Conservation (phyloP, 2,113 vertebrate genomes). For the Dendrocopos noguchii region DNA sequence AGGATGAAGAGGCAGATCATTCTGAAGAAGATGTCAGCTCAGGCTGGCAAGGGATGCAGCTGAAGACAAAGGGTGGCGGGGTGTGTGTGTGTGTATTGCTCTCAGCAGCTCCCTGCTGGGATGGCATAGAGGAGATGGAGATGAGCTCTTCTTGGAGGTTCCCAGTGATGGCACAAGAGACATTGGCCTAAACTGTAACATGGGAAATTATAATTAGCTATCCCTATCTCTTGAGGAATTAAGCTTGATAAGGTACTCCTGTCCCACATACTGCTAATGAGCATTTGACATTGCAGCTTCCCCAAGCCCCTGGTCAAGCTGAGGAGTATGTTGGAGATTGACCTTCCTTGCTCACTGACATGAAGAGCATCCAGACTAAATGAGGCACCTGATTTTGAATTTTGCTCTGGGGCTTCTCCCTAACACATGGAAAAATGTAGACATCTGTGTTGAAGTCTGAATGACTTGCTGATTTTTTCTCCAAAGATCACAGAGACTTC, state of each 20-base stretch:
- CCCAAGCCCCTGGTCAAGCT: not conserved
- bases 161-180: not conserved
- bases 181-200: not conserved
- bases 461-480: not conserved
- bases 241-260: not conserved
- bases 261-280: not conserved
- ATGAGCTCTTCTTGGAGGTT: not conserved
- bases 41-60: not conserved
- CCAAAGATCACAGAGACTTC: not conserved
- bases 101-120: not conserved
- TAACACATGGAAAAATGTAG: not conserved
- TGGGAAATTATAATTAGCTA: not conserved
- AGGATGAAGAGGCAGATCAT: not conserved
- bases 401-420: not conserved
- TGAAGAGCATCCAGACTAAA: not conserved
- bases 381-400: not conserved
- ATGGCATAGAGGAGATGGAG: not conserved
- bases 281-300: not conserved
- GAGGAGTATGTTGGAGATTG: not conserved
- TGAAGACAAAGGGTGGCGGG: not conserved
- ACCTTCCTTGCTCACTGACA: not conserved
- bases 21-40: not conserved
- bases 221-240: not conserved
- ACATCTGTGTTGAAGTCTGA: not conserved
- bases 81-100: no score